Conservation (phyloP, 2,888 invertebrate species). For the Drosophila nr. perissopoda region DNA sequence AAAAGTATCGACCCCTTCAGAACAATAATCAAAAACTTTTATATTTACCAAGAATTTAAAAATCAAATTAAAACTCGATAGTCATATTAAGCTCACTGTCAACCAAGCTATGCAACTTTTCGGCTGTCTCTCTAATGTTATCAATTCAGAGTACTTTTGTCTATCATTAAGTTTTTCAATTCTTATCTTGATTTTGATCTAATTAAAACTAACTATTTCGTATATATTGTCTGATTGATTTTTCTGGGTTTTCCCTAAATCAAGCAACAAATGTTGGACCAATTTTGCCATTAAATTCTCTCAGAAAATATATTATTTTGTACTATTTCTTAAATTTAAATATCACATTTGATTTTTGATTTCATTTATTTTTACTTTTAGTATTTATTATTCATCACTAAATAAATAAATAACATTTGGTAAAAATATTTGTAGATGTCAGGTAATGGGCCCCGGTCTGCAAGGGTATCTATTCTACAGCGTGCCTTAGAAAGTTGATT, state of each 20-base stretch:
- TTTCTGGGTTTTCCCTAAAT: background rate
- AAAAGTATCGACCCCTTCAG: too few relatives aligned
- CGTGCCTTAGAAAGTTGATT: background rate
- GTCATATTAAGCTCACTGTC: background rate
- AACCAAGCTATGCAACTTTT: background rate
- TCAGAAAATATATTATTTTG: background rate
- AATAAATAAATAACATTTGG: background rate
- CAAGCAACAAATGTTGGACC: background rate
- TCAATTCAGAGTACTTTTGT: background rate
- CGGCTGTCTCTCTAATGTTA: background rate
- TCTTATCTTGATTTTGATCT: background rate
- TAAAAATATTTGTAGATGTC: background rate
- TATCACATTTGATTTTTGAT: background rate
- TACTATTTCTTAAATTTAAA: background rate
- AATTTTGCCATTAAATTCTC: background rate
- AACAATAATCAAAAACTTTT: too few relatives aligned
- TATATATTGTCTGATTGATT: background rate
- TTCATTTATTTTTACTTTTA: background rate
- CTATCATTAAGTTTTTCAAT: rapidly evolving
- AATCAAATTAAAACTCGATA: background rate
- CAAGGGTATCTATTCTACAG: background rate
- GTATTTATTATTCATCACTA: too few relatives aligned
- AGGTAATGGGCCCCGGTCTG: background rate
- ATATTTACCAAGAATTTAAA: background rate
- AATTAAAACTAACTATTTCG: background rate